Evolutionary conservation across 2,113 vertebrate genomes (phyloP).

Genomic region (Sigmodon hispidus): DNA sequence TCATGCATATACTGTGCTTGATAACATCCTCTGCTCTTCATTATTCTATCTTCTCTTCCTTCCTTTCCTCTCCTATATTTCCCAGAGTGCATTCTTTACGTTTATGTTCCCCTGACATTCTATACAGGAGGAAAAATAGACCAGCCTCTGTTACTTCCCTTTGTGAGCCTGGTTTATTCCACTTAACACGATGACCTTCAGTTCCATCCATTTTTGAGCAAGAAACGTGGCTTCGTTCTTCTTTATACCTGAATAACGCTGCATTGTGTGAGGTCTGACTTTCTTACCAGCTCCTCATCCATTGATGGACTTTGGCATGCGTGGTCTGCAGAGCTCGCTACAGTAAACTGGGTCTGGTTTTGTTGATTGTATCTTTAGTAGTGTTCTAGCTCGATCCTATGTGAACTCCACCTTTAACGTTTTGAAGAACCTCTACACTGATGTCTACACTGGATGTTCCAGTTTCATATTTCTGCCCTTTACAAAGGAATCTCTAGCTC

Average conservation of each 20-base stretch:
- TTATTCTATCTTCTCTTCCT: too few species aligned
- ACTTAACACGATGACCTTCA: neutral
- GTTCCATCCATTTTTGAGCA: neutral
- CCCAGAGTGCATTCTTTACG: neutral
- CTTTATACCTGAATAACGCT: neutral
- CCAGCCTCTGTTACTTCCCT: neutral
- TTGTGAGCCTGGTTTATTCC: neutral
- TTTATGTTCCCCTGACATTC: neutral
- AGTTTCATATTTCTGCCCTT: neutral
- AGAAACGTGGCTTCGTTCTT: neutral
- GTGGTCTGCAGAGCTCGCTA: neutral
- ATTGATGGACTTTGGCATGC: neutral
- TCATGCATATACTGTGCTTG: too few species aligned
- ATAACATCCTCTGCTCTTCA: fast-evolving
- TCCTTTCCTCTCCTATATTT: neutral
- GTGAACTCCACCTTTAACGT: neutral
- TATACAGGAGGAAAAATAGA: neutral
- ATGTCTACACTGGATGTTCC: too few species aligned
- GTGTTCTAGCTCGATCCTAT: neutral
- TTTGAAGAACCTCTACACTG: neutral
- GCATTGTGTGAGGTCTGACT: neutral
- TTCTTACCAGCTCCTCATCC: neutral
- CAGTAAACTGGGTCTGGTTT: neutral
- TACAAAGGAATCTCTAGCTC: neutral
- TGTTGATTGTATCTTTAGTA: neutral